Percentiles rank a stretch among this genome's conserved stretches.
phyloP scores from a whole-genome alignment of 2,113 vertebrate genomes.

The Toxotes jaculatrix region DNA sequence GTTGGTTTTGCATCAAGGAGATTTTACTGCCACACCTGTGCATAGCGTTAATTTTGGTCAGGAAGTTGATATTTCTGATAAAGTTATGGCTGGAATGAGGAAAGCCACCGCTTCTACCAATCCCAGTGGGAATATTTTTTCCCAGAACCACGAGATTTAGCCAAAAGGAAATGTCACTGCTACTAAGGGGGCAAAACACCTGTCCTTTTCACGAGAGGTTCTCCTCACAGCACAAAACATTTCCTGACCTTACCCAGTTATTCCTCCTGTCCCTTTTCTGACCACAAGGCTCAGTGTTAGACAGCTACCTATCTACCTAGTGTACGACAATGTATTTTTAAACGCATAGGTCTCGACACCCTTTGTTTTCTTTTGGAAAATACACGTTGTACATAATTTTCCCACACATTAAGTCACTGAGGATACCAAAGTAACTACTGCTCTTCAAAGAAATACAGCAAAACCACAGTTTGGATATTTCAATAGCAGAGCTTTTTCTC shows the following conservation, averaged over 20 bases:
- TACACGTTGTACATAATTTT: neutral
- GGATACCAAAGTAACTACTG: slow-evolving; percentile 13
- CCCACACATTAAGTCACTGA: slow-evolving; percentile 13
- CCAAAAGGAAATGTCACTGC: neutral
- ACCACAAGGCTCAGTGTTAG: neutral
- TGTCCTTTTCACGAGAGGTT: neutral
- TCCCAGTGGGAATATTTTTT: slow-evolving; percentile 4
- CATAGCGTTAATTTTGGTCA: neutral
- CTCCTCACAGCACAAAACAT: neutral
- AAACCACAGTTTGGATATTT: slow-evolving; percentile 33
- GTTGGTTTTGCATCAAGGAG: neutral
- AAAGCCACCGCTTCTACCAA: neutral
- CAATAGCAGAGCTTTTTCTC: neutral
- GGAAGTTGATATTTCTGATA: neutral
- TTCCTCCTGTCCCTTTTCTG: neutral
- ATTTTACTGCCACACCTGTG: neutral
- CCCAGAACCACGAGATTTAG: neutral
- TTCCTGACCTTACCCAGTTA: neutral
- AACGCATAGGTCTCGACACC: no score
- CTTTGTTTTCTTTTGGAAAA: neutral
- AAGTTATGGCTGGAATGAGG: slow-evolving; percentile 2
- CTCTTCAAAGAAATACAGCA: slow-evolving; percentile 16
- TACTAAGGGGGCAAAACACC: neutral
- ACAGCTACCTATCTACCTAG: neutral
- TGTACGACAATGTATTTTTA: neutral